A percentile compares a stretch with the other conserved stretches of the same genome.
phyloP scores from a whole-genome alignment of 2,113 vertebrate species.

The Apaloderma vittatum region DNA sequence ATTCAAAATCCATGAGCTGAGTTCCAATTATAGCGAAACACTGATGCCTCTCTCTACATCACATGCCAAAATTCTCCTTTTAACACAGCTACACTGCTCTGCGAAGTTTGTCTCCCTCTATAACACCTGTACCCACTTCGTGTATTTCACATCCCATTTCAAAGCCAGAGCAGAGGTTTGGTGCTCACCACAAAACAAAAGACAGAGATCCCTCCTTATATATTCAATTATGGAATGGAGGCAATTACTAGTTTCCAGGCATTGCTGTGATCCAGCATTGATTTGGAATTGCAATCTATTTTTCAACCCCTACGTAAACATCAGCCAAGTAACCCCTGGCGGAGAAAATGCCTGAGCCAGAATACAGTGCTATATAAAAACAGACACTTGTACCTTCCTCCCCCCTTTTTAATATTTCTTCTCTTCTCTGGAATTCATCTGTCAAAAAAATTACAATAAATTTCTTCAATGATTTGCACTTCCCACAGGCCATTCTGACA shows the following conservation, averaged over 20 bases:
- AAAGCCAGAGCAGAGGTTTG: background rate
- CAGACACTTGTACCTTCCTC: background rate
- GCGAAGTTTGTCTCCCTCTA: too few relatives aligned
- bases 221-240: background rate
- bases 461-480: conserved; percentile 10
- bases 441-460: conserved; percentile 21
- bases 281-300: background rate
- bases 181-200: background rate
- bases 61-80: rapidly evolving
- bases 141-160: background rate
- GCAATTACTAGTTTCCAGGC: background rate
- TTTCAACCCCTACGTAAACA: background rate
- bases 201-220: background rate
- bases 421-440: background rate
- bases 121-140: background rate
- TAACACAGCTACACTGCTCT: background rate
- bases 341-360: background rate
- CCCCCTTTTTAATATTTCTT: background rate
- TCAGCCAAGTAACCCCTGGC: background rate
- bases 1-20: background rate
- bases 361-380: background rate
- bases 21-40: background rate
- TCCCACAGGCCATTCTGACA: background rate
- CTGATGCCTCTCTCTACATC: rapidly evolving
- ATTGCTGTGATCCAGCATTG: background rate